Conservation (phyloP, 2,888 invertebrate genomes). For the Herminia tarsipennalis region DNA sequence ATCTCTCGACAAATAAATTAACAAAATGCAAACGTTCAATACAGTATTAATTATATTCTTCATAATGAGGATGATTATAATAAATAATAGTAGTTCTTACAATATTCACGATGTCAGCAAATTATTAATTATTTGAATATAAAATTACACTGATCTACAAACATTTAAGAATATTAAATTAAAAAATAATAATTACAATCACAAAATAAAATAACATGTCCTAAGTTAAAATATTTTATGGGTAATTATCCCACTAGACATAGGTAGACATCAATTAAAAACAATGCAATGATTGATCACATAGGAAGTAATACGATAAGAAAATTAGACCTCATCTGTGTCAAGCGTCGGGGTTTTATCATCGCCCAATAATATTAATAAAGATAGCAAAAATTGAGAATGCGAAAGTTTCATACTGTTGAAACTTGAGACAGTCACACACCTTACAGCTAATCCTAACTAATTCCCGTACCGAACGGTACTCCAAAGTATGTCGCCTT, state of each 20-base stretch:
- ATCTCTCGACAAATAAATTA: slow-evolving; percentile 84
- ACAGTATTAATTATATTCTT: slow-evolving; percentile 60
- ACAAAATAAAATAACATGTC: slow-evolving; percentile 62
- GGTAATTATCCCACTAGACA: slow-evolving; percentile 40
- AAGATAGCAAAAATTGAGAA: slow-evolving; percentile 58
- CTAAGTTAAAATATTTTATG: slow-evolving; percentile 60
- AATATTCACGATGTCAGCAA: slow-evolving; percentile 58
- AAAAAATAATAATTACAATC: slow-evolving; percentile 56
- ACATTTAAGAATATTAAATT: slow-evolving; percentile 61
- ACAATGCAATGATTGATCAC: slow-evolving; percentile 35
- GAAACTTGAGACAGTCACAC: slow-evolving; percentile 75
- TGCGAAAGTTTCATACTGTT: slow-evolving; percentile 53
- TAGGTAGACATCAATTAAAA: slow-evolving; percentile 33
- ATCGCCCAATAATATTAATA: slow-evolving; percentile 57
- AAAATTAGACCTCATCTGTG: slow-evolving; percentile 46
- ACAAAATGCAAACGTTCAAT: slow-evolving; percentile 73
- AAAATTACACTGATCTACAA: slow-evolving; percentile 64
- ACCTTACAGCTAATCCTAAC: slow-evolving; percentile 71
- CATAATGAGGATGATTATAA: slow-evolving; percentile 70
- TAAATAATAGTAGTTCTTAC: slow-evolving; percentile 70
- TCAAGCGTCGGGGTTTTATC: slow-evolving; percentile 66
- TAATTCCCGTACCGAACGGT: slow-evolving; percentile 70
- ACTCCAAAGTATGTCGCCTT: slow-evolving; percentile 54
- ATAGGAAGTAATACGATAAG: slow-evolving; percentile 44
- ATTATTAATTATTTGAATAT: slow-evolving; percentile 63